phyloP scores from a whole-genome alignment of 1,140 invertebrate species.

The Drosophila bifasciata region DNA sequence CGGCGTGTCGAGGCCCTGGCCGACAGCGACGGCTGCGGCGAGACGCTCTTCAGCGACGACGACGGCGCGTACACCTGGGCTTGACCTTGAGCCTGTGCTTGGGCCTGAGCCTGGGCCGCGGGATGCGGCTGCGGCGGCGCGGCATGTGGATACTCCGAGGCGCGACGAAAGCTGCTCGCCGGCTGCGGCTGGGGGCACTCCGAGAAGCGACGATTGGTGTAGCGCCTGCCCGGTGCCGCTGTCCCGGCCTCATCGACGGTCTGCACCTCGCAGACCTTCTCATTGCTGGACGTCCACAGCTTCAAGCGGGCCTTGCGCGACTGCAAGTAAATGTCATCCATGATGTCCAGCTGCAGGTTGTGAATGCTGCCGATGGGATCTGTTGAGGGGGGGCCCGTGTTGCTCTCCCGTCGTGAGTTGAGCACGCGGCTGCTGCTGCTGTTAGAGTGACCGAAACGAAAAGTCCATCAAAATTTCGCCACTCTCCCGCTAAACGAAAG shows the following conservation, averaged over 20 bases:
- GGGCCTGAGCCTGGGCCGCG: slow-evolving; percentile 44
- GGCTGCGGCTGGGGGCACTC: slow-evolving; percentile 86
- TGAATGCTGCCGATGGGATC: slow-evolving; percentile 90
- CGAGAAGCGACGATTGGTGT: slow-evolving; percentile 89
- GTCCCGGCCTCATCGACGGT: slow-evolving; percentile 88
- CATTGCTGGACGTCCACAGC: slow-evolving; percentile 91
- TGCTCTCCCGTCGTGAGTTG: slow-evolving; percentile 78
- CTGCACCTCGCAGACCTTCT: slow-evolving; percentile 92
- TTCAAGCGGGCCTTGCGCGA: slow-evolving; percentile 90
- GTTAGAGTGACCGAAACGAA: slow-evolving; percentile 20
- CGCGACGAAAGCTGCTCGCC: slow-evolving; percentile 86
- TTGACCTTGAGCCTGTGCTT: slow-evolving; percentile 16
- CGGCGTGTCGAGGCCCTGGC: slow-evolving; percentile 73
- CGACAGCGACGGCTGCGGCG: slow-evolving; percentile 79
- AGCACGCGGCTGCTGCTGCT: slow-evolving; percentile 74
- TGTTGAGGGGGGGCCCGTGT: slow-evolving; percentile 87
- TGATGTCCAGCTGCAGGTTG: slow-evolving; percentile 92
- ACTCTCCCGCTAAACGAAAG: too few relatives aligned
- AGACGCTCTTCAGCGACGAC: slow-evolving; percentile 49
- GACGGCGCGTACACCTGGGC: too few relatives aligned
- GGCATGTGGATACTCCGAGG: slow-evolving; percentile 88
- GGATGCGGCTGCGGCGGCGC: slow-evolving; percentile 76
- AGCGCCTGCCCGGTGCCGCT: slow-evolving; percentile 85
- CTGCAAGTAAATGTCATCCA: slow-evolving; percentile 92
- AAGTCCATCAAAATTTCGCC: too few relatives aligned